A percentile compares a stretch with the other conserved stretches of the same genome.
Conservation (phyloP, 2,888 invertebrate genomes). For the Oithona nana region DNA sequence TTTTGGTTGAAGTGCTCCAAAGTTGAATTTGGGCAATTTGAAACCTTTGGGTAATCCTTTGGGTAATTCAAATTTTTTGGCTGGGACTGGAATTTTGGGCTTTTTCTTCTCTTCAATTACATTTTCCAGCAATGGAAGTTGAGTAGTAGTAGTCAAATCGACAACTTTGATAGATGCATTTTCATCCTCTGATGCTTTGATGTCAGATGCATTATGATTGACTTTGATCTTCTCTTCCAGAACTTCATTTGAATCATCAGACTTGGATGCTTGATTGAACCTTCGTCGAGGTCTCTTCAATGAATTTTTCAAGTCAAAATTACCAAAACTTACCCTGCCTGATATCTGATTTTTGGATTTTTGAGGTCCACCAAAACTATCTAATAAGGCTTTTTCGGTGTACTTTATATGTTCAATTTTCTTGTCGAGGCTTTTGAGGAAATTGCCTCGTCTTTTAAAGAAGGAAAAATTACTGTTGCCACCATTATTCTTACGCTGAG, state of each 20-base stretch:
- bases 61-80: too few species aligned
- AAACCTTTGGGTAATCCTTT: too few species aligned
- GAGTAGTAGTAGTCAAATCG: not conserved
- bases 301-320: not conserved
- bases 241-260: not conserved
- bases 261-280: not conserved
- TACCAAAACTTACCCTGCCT: not conserved
- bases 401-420: not conserved
- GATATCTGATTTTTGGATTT: not conserved
- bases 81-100: too few species aligned
- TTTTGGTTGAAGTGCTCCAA: not conserved
- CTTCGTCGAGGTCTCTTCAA: not conserved
- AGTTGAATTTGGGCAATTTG: not conserved
- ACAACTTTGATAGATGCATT: too few species aligned
- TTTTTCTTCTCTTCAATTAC: not conserved
- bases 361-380: not conserved
- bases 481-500: not conserved
- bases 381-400: not conserved
- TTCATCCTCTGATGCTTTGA: not conserved
- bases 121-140: not conserved
- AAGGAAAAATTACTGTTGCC: too few species aligned
- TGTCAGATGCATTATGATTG: too few species aligned
- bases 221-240: not conserved
- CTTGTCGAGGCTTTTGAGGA: not conserved
- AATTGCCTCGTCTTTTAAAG: too few species aligned